phyloP scores from a whole-genome alignment of 2,113 vertebrate genomes.

The Phaethornis superciliosus region DNA sequence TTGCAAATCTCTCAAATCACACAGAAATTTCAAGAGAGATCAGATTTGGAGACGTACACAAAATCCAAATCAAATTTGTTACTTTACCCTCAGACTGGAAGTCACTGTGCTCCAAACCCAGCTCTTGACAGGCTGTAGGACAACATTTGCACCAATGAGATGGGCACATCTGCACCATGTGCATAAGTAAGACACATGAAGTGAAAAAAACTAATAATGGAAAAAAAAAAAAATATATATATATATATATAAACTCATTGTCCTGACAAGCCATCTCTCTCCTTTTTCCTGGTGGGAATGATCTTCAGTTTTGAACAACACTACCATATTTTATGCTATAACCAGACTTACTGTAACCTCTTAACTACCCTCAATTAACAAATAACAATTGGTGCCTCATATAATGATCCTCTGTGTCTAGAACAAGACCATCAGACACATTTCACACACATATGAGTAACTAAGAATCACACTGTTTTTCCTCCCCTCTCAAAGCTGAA shows the following conservation, averaged over 20 bases:
- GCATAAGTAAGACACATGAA: not conserved
- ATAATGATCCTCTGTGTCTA: not conserved
- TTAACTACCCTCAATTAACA: not conserved
- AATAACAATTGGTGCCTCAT: not conserved
- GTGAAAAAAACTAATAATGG: not conserved
- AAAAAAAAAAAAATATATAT: not conserved
- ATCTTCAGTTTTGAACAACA: not conserved
- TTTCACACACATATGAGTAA: not conserved
- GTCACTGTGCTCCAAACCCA: not conserved
- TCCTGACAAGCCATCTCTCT: not conserved
- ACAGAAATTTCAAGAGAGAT: not conserved
- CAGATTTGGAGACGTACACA: no score
- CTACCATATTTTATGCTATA: not conserved
- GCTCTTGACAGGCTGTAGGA: not conserved
- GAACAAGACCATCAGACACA: not conserved
- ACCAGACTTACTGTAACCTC: not conserved
- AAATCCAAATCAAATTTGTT: not conserved
- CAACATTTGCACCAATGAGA: not conserved
- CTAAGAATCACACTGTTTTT: rapidly evolving
- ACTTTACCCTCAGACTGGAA: not conserved
- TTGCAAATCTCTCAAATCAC: not conserved
- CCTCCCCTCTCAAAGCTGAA: rapidly evolving
- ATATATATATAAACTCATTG: not conserved
- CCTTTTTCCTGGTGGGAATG: not conserved
- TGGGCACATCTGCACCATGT: rapidly evolving